Percentiles rank a stretch among this genome's conserved stretches.
Conservation (phyloP, 2,797 vertebrate genomes). For the Peromyscus nudipes region DNA sequence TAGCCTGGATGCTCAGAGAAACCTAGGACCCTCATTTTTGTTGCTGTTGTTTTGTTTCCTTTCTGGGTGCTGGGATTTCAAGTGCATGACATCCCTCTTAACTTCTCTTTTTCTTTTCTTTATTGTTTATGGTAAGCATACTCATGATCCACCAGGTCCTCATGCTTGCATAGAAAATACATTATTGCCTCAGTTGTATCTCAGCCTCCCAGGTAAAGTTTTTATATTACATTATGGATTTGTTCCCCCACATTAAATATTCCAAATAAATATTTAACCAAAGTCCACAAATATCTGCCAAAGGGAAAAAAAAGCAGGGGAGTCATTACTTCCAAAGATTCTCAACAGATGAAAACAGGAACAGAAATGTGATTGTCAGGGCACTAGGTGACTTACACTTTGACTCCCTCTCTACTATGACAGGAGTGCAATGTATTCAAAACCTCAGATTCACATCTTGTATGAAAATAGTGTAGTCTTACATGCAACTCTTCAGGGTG, state of each 20-base stretch:
- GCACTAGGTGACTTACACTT: background rate
- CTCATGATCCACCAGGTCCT: background rate
- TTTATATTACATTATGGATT: background rate
- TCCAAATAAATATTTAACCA: background rate
- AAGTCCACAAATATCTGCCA: background rate
- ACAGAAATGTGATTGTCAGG: fast-evolving
- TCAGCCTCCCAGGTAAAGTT: background rate
- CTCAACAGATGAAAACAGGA: background rate
- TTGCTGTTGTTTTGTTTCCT: background rate
- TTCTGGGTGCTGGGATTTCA: background rate
- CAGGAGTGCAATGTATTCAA: background rate
- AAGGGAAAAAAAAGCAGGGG: background rate
- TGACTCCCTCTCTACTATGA: background rate
- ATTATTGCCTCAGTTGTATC: background rate
- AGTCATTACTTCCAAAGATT: background rate
- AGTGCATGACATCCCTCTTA: background rate
- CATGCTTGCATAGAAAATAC: background rate
- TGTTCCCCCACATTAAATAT: background rate
- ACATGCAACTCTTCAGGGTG: background rate
- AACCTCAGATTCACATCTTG: background rate
- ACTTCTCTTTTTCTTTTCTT: background rate
- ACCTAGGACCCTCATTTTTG: background rate
- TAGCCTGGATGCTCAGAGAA: background rate
- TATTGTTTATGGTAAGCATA: background rate
- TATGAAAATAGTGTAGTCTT: background rate